Evolutionary conservation across 2,797 vertebrate genomes (phyloP).

Genomic region (Fundulus diaphanus): DNA sequence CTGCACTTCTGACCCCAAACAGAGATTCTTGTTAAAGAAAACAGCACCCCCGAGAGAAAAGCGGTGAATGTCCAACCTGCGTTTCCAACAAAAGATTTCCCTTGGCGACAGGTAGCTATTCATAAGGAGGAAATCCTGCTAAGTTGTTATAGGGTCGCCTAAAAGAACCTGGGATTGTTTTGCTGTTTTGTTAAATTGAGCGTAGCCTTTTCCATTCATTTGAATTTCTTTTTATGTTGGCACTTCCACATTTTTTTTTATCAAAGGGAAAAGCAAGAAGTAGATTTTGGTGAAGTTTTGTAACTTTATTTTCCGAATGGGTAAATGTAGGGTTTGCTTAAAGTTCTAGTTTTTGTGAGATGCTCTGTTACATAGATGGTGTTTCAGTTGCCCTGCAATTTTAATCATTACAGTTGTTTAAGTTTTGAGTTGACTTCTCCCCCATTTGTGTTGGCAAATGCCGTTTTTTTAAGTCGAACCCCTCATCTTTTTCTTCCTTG

Average conservation of each 20-base stretch:
- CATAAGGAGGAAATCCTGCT: constrained; percentile 27
- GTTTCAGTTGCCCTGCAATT: neutral
- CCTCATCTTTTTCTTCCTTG: too few species aligned
- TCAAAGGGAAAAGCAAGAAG: neutral
- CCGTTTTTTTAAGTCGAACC: too few species aligned
- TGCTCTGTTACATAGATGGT: neutral
- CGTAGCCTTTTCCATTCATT: constrained; percentile 46
- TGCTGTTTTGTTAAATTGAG: constrained; percentile 60
- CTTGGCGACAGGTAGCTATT: constrained; percentile 36
- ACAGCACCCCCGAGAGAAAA: constrained; percentile 60
- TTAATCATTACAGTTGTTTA: neutral
- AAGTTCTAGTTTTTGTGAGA: too few species aligned
- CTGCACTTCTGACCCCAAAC: constrained; percentile 53
- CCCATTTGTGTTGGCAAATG: too few species aligned
- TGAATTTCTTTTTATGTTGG: constrained; percentile 30
- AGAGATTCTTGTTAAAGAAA: constrained; percentile 55
- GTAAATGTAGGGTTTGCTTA: neutral
- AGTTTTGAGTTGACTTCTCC: neutral
- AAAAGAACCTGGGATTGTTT: constrained; percentile 49
- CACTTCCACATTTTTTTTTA: constrained; percentile 17
- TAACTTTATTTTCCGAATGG: neutral
- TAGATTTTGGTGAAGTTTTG: neutral
- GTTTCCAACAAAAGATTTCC: constrained; percentile 42
- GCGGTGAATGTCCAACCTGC: constrained; percentile 55
- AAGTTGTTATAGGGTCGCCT: constrained; percentile 16